Evolutionary conservation across 2,888 invertebrate species (phyloP).

Genomic region (Trissolcus japonicus): DNA sequence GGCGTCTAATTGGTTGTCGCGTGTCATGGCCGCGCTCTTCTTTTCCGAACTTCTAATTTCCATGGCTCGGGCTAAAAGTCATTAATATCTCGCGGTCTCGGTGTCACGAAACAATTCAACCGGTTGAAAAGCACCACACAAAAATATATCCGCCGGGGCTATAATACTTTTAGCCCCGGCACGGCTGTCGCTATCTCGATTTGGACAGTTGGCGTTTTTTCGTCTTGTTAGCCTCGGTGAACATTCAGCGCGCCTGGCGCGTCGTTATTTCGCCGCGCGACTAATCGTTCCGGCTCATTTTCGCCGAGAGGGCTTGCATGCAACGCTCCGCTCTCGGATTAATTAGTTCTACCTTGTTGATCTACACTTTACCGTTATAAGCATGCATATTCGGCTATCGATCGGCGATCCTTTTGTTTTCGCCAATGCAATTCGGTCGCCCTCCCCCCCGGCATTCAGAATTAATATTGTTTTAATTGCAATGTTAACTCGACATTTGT

Average conservation of each 20-base stretch:
- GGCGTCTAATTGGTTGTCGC: constrained; percentile 50
- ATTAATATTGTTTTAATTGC: constrained; percentile 15
- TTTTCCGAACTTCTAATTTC: constrained; percentile 26
- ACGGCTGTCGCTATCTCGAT: background rate
- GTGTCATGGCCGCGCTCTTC: constrained; percentile 21
- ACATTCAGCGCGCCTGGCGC: too few relatives aligned
- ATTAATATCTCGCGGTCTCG: constrained; percentile 17
- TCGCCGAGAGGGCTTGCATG: constrained; percentile 4
- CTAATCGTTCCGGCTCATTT: constrained; percentile 22
- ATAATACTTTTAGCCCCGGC: too few relatives aligned
- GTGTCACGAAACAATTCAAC: constrained; percentile 16
- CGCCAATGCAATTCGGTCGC: background rate
- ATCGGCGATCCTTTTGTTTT: constrained; percentile 4
- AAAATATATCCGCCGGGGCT: too few relatives aligned
- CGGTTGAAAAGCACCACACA: constrained; percentile 17
- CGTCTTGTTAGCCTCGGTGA: too few relatives aligned
- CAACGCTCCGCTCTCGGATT: constrained; percentile 2
- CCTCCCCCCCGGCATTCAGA: constrained; percentile 4
- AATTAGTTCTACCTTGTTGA: constrained; percentile 20
- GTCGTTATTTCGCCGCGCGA: background rate
- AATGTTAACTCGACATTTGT: constrained; percentile 2
- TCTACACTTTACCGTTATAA: constrained; percentile 2
- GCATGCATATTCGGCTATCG: constrained; percentile 5
- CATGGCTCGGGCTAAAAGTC: constrained; percentile 12
- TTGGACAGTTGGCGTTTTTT: too few relatives aligned